These are phyloP conservation scores for Castor canadensis DNA, from an alignment of 2,113 vertebrate genomes.

Conservation along the genomic window DNA sequence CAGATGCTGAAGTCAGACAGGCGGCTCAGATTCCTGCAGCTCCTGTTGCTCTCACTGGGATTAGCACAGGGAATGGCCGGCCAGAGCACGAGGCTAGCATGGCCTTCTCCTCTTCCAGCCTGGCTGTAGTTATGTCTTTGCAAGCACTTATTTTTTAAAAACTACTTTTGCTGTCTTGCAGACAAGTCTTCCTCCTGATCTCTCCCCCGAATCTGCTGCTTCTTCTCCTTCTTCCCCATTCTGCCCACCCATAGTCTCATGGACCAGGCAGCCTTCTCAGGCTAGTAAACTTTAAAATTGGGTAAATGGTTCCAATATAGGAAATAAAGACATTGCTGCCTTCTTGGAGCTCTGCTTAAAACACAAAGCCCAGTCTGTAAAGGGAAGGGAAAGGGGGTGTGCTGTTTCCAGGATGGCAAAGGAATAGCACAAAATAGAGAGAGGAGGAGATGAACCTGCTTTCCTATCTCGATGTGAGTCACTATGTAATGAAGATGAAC, in stretches of 20 bases:
- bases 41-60: slow-evolving; percentile 85
- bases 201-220: not conserved
- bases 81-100: slow-evolving; percentile 21
- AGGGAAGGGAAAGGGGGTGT: not conserved
- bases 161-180: slow-evolving; percentile 65
- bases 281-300: no score
- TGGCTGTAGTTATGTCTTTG: slow-evolving; percentile 63
- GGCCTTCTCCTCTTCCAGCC: slow-evolving; percentile 75
- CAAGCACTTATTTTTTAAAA: slow-evolving; percentile 75
- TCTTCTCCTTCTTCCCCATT: not conserved
- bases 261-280: not conserved
- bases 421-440: not conserved
- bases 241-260: not conserved
- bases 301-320: not conserved
- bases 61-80: slow-evolving; percentile 80
- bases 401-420: not conserved
- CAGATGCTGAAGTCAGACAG: slow-evolving; percentile 85
- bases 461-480: not conserved
- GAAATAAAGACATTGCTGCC: not conserved
- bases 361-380: not conserved
- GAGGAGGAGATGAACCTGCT: not conserved
- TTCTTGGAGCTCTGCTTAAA: not conserved
- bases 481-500: slow-evolving; percentile 65
- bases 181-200: not conserved
- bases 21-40: slow-evolving; percentile 71